Conservation (phyloP, 2,888 invertebrate species). For the Gisinianus flammeolus region DNA sequence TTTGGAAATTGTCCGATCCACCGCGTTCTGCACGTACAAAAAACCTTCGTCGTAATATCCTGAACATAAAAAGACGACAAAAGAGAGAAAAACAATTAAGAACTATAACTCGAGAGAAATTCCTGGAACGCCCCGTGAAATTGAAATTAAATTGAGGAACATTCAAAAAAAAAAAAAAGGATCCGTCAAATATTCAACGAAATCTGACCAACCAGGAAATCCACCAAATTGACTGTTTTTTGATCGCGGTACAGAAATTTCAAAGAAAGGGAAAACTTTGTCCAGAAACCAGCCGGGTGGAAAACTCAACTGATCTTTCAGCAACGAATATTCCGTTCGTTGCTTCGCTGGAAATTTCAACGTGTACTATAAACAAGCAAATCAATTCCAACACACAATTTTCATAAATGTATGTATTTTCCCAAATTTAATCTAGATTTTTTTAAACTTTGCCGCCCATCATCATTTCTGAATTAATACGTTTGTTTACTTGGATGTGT, state of each 20-base stretch:
- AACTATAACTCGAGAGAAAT: too few species aligned
- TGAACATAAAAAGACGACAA: neutral
- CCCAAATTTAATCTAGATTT: too few species aligned
- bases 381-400: too few species aligned
- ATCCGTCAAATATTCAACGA: constrained; percentile 43
- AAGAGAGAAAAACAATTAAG: too few species aligned
- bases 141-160: too few species aligned
- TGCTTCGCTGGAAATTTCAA: neutral
- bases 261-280: neutral
- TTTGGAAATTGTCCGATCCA: constrained; percentile 63
- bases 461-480: too few species aligned
- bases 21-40: constrained; percentile 69
- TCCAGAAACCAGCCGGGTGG: neutral
- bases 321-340: neutral
- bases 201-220: constrained; percentile 68
- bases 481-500: too few species aligned
- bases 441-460: too few species aligned
- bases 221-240: constrained; percentile 65
- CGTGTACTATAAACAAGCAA: too few species aligned
- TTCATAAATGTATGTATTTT: too few species aligned
- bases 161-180: neutral
- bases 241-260: constrained; percentile 70
- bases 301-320: neutral
- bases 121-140: too few species aligned
- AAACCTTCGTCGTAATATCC: constrained; percentile 68